These are phyloP conservation scores for Cheilosia grossa DNA, from an alignment of 2,888 invertebrate species.

Conservation along the genomic window DNA sequence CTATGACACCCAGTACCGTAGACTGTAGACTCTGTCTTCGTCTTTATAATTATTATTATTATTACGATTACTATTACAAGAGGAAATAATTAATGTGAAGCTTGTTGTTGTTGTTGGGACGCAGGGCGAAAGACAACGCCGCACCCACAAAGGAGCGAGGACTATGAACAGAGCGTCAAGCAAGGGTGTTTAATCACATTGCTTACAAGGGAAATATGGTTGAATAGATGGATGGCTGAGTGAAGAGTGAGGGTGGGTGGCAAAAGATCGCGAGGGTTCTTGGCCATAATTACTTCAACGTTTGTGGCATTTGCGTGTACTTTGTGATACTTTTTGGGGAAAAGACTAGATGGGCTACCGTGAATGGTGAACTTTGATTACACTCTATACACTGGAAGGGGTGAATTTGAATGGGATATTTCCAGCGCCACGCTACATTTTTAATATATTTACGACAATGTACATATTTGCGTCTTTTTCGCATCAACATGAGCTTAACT, in stretches of 20 bases:
- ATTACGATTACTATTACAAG: conserved; percentile 73
- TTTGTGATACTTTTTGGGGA: conserved; percentile 44
- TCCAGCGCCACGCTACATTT: conserved; percentile 30
- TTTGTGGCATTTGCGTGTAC: conserved; percentile 70
- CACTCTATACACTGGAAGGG: conserved; percentile 1
- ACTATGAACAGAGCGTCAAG: conserved; percentile 37
- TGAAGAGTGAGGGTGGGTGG: not conserved
- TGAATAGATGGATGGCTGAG: conserved; percentile 66
- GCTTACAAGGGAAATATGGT: conserved; percentile 74
- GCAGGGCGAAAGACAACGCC: conserved; percentile 44
- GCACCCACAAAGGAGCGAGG: conserved; percentile 32
- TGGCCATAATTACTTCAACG: conserved; percentile 69
- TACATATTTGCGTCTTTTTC: conserved; percentile 7
- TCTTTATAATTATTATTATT: conserved; percentile 70
- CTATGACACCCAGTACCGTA: conserved; percentile 43
- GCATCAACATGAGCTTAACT: not conserved
- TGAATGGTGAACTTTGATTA: conserved; percentile 62
- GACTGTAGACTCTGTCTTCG: conserved; percentile 29
- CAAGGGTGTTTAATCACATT: conserved; percentile 71
- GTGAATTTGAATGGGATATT: conserved; percentile 40
- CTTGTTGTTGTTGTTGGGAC: conserved; percentile 55
- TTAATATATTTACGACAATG: conserved; percentile 31
- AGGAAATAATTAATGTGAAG: conserved; percentile 73
- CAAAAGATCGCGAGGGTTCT: conserved; percentile 7
- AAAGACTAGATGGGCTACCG: conserved; percentile 28